Evolutionary conservation across 2,888 invertebrate species (phyloP), one percentile per base, ranked within the genome.

Genomic region (Agriopis aurantiaria): DNA sequence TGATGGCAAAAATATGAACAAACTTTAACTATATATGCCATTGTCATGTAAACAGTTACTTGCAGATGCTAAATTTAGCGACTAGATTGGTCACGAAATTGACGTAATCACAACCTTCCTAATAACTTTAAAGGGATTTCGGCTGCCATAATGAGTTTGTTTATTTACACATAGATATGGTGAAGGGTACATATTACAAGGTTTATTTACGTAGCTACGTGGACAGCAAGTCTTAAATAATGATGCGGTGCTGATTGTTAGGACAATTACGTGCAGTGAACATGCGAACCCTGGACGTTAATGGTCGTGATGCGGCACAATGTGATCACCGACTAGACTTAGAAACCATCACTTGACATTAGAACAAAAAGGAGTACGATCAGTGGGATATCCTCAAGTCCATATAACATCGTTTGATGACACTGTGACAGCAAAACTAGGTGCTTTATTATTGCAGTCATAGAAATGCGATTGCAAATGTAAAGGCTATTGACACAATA

Each of bases 241-340:
- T 71, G 58, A 74, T 73, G 68, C 65, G 61, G 65, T 73, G 69
- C 53, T 65, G 66, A 66, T 74, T 69, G 74, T 78, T 75, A 75
- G 75, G 62, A 82, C 82, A 83, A 81, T 83, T 78, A 84, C 84
- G 80, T 85, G 85, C 85, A 72, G 76, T 82, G 81, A 82, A 77
- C 85, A 84, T 85, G 85, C 85, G 73, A 72, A 69, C 75, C 72
- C 75, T 69, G 73, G 71, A 73, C 70, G 69, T 73, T 78, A 73
- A 71, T 74, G 77, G 73, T 76, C 75, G 74, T 80, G 77, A 81
- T 75, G 78, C 46, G 73, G 76, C 77, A 77, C 61, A 77, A 73
- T 64, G 67, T 49, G 41, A 66, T 43, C 23, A 51, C 65, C 67
- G 60, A 60, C 64, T n/a, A 49, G 64, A 46, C 52, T 56, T 68